Percentiles rank a stretch among this genome's conserved stretches.
Evolutionary conservation across 2,113 vertebrate genomes (phyloP).

Genomic region (Bujurquina vittata): DNA sequence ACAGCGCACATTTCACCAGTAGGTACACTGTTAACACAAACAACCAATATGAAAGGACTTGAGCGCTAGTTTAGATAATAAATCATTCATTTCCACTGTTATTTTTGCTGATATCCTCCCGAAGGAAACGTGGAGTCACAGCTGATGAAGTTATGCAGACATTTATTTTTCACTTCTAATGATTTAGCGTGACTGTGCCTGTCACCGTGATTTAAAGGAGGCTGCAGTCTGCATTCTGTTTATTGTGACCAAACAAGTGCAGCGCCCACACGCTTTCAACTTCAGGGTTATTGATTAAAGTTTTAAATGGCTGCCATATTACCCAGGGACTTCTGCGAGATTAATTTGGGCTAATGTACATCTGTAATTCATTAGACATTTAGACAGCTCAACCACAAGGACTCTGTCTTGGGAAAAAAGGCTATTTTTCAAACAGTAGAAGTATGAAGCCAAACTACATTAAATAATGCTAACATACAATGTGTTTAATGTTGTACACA

Average conservation of each 20-base stretch:
- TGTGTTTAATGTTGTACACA: not conserved
- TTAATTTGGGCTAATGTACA: conserved; percentile 98
- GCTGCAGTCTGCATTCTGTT: conserved; percentile 91
- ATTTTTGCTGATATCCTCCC: conserved; percentile 87
- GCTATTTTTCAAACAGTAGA: conserved; percentile 92
- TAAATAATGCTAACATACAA: conserved; percentile 2
- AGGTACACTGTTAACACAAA: conserved; percentile 10
- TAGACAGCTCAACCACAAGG: conserved; percentile 96
- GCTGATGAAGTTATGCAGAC: conserved; percentile 96
- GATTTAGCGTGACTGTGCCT: conserved; percentile 99
- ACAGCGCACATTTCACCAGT: conserved; percentile 15
- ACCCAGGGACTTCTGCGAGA: conserved; percentile 97
- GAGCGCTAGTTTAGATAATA: conserved; percentile 39
- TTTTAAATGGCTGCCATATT: conserved; percentile 99
- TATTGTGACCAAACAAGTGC: conserved; percentile 99
- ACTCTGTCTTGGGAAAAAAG: conserved; percentile 90
- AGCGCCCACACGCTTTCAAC: conserved; percentile 95
- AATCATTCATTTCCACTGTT: conserved; percentile 59
- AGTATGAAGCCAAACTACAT: conserved; percentile 26
- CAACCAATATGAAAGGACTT: conserved; percentile 14
- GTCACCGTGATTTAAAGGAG: conserved; percentile 96
- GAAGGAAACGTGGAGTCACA: conserved; percentile 87
- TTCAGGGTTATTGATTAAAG: conserved; percentile 99
- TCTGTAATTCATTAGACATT: conserved; percentile 99
- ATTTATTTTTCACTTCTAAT: conserved; percentile 93